A percentile compares a stretch with the other conserved stretches of the same genome.
These are phyloP conservation scores for Oxygymnocypris stewartii DNA, from an alignment of 2,113 vertebrate species.

Conservation along the genomic window DNA sequence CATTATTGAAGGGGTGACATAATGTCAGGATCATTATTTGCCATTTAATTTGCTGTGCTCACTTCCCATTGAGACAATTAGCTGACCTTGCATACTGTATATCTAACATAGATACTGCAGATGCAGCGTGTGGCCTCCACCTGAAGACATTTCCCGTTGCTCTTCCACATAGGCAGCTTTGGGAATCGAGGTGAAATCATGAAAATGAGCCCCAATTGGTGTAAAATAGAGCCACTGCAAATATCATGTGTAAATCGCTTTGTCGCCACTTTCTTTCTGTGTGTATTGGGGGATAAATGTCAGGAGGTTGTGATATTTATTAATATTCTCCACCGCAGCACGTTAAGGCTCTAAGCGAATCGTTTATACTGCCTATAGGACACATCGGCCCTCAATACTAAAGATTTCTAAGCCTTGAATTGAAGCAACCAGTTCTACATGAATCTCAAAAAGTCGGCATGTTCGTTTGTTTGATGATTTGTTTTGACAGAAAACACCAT, in stretches of 20 bases:
- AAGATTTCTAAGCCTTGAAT: background rate
- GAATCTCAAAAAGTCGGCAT: background rate
- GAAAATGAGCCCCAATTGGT: background rate
- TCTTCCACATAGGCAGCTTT: background rate
- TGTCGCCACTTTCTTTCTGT: background rate
- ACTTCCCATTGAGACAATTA: constrained; percentile 27
- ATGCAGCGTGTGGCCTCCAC: background rate
- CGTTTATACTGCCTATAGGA: background rate
- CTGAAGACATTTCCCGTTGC: background rate
- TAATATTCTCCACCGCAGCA: background rate
- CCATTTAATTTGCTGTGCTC: constrained; percentile 34
- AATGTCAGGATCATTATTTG: constrained; percentile 54
- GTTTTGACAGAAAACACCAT: background rate
- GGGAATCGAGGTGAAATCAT: background rate
- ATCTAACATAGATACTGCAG: background rate
- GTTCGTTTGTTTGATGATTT: background rate
- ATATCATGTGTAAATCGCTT: background rate
- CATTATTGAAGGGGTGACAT: too few species aligned
- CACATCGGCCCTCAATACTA: background rate
- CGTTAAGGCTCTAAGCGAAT: background rate
- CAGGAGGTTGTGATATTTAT: background rate
- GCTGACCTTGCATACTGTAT: constrained; percentile 32
- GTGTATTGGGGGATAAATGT: background rate
- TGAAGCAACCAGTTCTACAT: background rate
- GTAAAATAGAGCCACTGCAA: background rate